Conservation (phyloP, 2,797 vertebrate genomes). For the Myotis myotis region DNA sequence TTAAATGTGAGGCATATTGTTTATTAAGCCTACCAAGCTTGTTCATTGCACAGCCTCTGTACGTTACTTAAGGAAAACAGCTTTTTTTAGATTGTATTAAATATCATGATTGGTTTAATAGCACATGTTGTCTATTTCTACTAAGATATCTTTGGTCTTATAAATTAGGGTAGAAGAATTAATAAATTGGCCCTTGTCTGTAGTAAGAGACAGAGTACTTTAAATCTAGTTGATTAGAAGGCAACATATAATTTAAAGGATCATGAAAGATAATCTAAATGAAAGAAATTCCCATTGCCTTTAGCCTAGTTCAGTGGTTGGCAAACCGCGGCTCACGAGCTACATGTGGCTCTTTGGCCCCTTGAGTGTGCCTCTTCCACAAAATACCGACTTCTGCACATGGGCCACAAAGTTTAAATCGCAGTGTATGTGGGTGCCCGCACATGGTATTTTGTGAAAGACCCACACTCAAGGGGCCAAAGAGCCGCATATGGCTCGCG, state of each 20-base stretch:
- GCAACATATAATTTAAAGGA: neutral
- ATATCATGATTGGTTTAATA: neutral
- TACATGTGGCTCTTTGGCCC: too few relatives aligned
- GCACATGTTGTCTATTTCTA: neutral
- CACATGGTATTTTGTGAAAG: too few relatives aligned
- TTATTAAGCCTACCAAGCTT: neutral
- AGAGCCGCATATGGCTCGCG: too few relatives aligned
- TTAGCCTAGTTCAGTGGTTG: neutral
- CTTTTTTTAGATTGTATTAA: neutral
- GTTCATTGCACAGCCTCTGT: neutral
- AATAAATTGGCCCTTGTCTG: neutral
- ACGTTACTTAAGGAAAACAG: neutral
- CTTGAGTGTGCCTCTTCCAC: too few relatives aligned
- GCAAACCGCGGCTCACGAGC: too few relatives aligned
- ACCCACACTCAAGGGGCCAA: too few relatives aligned
- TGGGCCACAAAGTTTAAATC: too few relatives aligned
- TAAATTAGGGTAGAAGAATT: neutral
- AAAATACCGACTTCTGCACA: too few relatives aligned
- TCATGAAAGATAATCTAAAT: neutral
- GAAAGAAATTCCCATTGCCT: neutral
- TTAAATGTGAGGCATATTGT: neutral
- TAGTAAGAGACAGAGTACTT: conserved; percentile 25
- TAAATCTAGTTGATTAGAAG: neutral
- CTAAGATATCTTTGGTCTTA: neutral
- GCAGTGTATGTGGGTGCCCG: too few relatives aligned